Evolutionary conservation across 1,140 invertebrate genomes (phyloP), one percentile per base, ranked within the genome.

Genomic region (Leucophenga varia): DNA sequence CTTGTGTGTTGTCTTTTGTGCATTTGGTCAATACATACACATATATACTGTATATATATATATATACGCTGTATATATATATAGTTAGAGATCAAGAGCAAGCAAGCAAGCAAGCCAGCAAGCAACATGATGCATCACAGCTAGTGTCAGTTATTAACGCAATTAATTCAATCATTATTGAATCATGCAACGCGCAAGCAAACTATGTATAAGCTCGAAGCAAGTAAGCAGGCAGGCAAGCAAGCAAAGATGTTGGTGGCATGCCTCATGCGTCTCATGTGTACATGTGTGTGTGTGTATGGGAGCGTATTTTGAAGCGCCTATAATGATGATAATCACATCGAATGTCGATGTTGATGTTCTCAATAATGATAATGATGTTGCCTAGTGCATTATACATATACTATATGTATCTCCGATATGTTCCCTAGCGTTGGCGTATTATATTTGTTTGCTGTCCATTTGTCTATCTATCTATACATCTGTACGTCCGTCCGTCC

Each of bases 161-260:
- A 72, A 72, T 72, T 72, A 72, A 72, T 72, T 69, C 69, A 72
- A 69, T 72, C 69, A 72, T 72, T 72, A 72, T 72, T 68, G 68
- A 65, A 72, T 72, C 68, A 72, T 70, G 63, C 61, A 65, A 65
- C 67, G 61, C 63, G 64, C 63, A 65, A 65, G n/a, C n/a, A n/a
- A n/a, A n/a, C n/a, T n/a, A n/a, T n/a, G n/a, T n/a, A n/a, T n/a
- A n/a, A n/a, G 67, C 63, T 64, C 64, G 60, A 65, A 67, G 55
- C 59, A 45, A 54, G 55, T 46, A 51, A 43, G 37, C 41, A 64
- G 7, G 25, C 25, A 30, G 7, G 25, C 25, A 30, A 7, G 25
- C 25, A 30, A 7, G 25, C 25, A 30, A 7, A 30, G n/a, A 30
- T n/a, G n/a, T n/a, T n/a, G n/a, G n/a, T n/a, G n/a, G n/a, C n/a